Conservation (phyloP, 30 jellyfish, hydroid and myxozoan species). For the Clytia hemisphaerica region DNA sequence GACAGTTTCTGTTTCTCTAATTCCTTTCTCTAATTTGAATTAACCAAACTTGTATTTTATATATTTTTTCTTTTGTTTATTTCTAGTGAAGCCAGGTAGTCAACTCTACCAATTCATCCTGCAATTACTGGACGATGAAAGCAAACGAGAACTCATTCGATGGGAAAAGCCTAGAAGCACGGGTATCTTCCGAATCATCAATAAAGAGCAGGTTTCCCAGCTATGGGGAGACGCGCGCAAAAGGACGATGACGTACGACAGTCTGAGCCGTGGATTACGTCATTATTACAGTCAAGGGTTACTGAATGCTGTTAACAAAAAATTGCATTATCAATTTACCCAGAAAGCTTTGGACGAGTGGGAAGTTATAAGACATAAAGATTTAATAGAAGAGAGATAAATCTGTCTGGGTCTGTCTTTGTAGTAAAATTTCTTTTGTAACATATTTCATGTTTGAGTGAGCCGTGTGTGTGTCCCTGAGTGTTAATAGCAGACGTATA, state of each 20-base stretch:
- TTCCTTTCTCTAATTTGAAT: no score
- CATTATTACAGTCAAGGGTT: slow-evolving; percentile 71
- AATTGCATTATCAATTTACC: slow-evolving; percentile 71
- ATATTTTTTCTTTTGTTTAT: neutral
- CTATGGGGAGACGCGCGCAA: slow-evolving; percentile 68
- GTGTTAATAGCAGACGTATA: no score
- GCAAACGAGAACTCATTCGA: slow-evolving; percentile 34
- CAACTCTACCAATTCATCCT: slow-evolving; percentile 71
- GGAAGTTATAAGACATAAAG: slow-evolving; percentile 17
- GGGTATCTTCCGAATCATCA: slow-evolving; percentile 65
- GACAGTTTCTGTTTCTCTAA: no score
- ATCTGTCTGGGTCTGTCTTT: no score
- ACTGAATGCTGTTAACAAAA: slow-evolving; percentile 54
- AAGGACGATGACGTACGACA: slow-evolving; percentile 75
- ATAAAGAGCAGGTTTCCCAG: slow-evolving; percentile 57
- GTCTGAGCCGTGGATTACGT: slow-evolving; percentile 81
- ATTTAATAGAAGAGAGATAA: neutral
- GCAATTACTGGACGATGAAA: slow-evolving; percentile 46
- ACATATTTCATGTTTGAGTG: no score
- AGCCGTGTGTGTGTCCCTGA: no score
- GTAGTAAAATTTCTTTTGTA: no score
- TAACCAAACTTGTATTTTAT: no score
- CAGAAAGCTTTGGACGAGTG: slow-evolving; percentile 67
- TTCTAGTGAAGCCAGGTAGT: slow-evolving; percentile 48
- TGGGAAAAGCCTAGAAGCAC: slow-evolving; percentile 72